Evolutionary conservation across 2,797 vertebrate genomes (phyloP), one percentile per base, ranked within the genome.

Genomic region (Anguilla megastoma): DNA sequence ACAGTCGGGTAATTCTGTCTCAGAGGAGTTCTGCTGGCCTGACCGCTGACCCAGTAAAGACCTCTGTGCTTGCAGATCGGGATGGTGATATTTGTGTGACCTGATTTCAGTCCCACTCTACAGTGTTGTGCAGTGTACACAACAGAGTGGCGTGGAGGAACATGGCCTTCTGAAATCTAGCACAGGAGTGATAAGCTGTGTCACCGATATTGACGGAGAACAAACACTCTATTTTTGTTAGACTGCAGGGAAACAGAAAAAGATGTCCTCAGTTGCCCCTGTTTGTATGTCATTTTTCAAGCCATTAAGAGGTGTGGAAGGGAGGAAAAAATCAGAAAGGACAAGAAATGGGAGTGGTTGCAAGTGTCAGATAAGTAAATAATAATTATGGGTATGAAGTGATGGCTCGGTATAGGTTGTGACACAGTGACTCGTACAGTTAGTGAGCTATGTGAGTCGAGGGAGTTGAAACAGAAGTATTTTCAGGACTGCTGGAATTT

Each of bases 141-240:
- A 79, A 36, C 74, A 41, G 74, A 41, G 74, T 2, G 16, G 18
- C 21, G 36, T 8, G 79, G 79, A n/a, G 79, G 33, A 16, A 41
- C 74, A 41, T 71, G 33, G 41, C 45, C 45, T 50, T 82, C 45
- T 8, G 79, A 50, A 82, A 82, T 82, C 41, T 82, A n/a, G 41
- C 79, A 82, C 41, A 10, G 45, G 18, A 50, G 41, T 27, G 79
- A 82, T 82, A 82, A 82, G 45, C 79, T 45, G 45, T 82, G 79
- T 82, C 79, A 82, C 41, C 50, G 45, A 50, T 82, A 82, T 50
- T n/a, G 45, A 48, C n/a, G 18, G 21, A 50, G 16, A 45, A 50
- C 45, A 24, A 48, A 24, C 45, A 24, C 45, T 48, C 45, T 48
- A 45, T 79, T 45, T 79, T 79, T 79, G 36, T 45, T 79, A 10